phyloP scores from a whole-genome alignment of 1,140 invertebrate genomes.

The Pseudomyrmex gracilis region DNA sequence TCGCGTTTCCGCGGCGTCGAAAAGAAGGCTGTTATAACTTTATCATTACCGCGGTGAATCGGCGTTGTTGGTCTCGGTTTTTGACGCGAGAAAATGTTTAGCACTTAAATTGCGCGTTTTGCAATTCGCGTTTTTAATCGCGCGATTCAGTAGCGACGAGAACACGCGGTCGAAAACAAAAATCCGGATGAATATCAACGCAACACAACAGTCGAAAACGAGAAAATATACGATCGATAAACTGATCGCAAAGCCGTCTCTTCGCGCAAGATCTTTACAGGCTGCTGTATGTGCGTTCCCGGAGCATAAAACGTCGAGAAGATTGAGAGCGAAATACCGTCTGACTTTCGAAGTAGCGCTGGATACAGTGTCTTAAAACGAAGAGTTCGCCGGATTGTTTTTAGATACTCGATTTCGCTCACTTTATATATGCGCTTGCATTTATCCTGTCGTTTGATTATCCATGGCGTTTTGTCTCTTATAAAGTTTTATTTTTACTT shows the following conservation, averaged over 20 bases:
- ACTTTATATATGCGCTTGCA: not conserved
- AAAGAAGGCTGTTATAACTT: slow-evolving; percentile 71
- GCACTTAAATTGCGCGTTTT: not conserved
- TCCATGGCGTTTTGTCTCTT: slow-evolving; percentile 22
- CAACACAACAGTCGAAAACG: not conserved
- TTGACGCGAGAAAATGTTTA: slow-evolving; percentile 13
- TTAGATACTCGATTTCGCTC: not conserved
- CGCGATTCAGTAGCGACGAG: slow-evolving; percentile 2
- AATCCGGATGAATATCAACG: too few relatives aligned
- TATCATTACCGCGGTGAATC: slow-evolving; percentile 55
- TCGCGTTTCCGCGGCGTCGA: slow-evolving; percentile 46
- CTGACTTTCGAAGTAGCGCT: not conserved
- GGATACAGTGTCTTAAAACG: slow-evolving; percentile 16
- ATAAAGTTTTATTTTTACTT: slow-evolving; percentile 17
- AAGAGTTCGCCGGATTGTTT: slow-evolving; percentile 14
- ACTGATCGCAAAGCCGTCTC: not conserved
- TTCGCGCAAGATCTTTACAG: slow-evolving; percentile 5
- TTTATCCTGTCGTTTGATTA: slow-evolving; percentile 29
- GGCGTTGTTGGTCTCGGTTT: slow-evolving; percentile 28
- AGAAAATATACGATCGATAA: slow-evolving; percentile 8
- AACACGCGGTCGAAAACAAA: not conserved
- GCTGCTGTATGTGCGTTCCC: not conserved
- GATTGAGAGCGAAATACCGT: slow-evolving; percentile 17
- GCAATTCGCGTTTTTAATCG: slow-evolving; percentile 28
- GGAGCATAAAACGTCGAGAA: not conserved